Evolutionary conservation across 2,888 invertebrate genomes (phyloP).

Genomic region (Chrysotoxum bicinctum): DNA sequence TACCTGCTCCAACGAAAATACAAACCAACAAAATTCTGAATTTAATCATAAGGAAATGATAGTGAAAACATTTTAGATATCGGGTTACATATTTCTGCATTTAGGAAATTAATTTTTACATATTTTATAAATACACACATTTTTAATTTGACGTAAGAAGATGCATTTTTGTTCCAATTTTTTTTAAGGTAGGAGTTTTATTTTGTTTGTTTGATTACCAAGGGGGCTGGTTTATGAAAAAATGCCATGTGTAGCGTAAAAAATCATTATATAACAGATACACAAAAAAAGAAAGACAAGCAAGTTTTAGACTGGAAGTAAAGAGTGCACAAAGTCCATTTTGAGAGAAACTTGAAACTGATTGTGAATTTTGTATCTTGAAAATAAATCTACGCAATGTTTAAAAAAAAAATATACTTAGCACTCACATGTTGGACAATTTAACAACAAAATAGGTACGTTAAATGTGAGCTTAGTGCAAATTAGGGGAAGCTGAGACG

Average conservation of each 20-base stretch:
- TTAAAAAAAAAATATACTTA: neutral
- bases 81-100: neutral
- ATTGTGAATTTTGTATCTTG: neutral
- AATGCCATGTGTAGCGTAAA: neutral
- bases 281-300: neutral
- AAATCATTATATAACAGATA: neutral
- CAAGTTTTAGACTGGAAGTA: neutral
- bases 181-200: neutral
- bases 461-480: too few species aligned
- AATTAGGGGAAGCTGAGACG: too few species aligned
- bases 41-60: slow-evolving; percentile 1
- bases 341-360: neutral
- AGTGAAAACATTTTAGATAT: neutral
- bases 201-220: neutral
- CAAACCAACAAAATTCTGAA: neutral
- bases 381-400: neutral
- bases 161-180: neutral
- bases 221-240: slow-evolving; percentile 12
- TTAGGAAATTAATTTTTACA: neutral
- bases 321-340: neutral
- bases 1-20: neutral
- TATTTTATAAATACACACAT: neutral
- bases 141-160: slow-evolving; percentile 31
- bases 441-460: neutral
- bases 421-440: neutral